Base-by-base conservation (phyloP, 2,113 vertebrate species). In the Melanocharis versteri region DNA sequence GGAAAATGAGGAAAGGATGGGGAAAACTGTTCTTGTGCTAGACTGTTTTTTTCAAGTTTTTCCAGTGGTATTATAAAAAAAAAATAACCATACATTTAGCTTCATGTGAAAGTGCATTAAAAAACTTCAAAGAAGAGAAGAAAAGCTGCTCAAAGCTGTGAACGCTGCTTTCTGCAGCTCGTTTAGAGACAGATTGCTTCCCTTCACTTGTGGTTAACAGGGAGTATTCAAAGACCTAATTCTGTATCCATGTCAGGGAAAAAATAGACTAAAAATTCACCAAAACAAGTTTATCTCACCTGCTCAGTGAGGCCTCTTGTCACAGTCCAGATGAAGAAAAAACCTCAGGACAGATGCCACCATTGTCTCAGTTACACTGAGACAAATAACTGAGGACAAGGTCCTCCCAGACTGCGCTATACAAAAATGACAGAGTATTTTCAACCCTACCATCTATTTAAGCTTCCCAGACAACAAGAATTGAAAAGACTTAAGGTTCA, bases 41-140 rank as follows among this genome's bases (percentile, higher is more conserved):
- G 71, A 88, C 71, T 72, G 18, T 58, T 83, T 91, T 94, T 95
- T 97, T 92, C 84, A 92, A 95, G 91, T 90, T 93, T 91, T 96
- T 92, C 94, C 90, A 94, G 93, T 80, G 50, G 73, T 90, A 87
- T 72, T 72, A 57, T 15, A 35, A 90, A 93, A 71, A 72, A 62
- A 78, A 44, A 48, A 33, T 1, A 56, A 26, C 44, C 91, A 87
- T 61, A 85, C 37, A 35, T 71, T 89, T 84, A 95, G 61, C 70
- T 80, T 70, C 75, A 86, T 70, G 50, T 77, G 58, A 91, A 95
- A 91, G 31, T 66, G 15, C 42, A 89, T 84, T 89, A 56, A 87
- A 94, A 96, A 92, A 79, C 92, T 96, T 95, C 73, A 95, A 93
- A 90, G 89, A 61, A 78, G 57, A 57, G 76, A 93, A 83, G 35